Evolutionary conservation across 2,888 invertebrate species (phyloP), one percentile per base, ranked within the genome.

Genomic region (Balanococcus diminutus): DNA sequence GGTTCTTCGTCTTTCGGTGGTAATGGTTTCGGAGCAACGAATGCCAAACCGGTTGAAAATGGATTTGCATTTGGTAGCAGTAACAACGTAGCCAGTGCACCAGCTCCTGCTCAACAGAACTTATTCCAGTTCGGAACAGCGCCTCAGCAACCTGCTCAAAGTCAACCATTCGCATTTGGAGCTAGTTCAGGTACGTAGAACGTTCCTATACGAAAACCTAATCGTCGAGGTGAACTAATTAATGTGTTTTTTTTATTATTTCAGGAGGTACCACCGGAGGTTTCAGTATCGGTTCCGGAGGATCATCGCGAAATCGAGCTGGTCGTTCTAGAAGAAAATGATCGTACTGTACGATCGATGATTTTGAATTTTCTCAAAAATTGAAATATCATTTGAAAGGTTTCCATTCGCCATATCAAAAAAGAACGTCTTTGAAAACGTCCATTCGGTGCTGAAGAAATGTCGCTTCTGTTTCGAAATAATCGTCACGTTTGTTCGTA

Each of bases 101-200:
- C 25, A 1, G 32, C 75, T 11, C 75, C 28, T 6, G 16, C 75
- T 0, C 51, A 51, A n/a, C 31, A 75, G 31, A 31, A 75, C 16
- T 31, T 42, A 22, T 85, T 85, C 19, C 46, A 46, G 28, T 85
- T 85, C 19, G 75, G 85, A 31, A n/a, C 31, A 1, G 75, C 28
- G 5, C 42, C 19, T 72, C 36, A 22, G 6, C 19, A 67, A 22
- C 22, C n/a, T n/a, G n/a, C 75, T n/a, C 75, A 67, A 16, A 85
- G n/a, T 85, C 85, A 75, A 75, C 79, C 85, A 2, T 85, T 85
- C 46, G 8, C 42, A 1, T 85, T 85, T 16, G 85, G 31, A 6
- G 42, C 75, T n/a, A 22, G 2, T 14, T 1, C 79, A 28, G 79
- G 85, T 85, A 51, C n/a, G 51, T 85, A 75, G n/a, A n/a, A n/a